Conservation (phyloP, 2,113 vertebrate genomes). For the Xiphias gladius region DNA sequence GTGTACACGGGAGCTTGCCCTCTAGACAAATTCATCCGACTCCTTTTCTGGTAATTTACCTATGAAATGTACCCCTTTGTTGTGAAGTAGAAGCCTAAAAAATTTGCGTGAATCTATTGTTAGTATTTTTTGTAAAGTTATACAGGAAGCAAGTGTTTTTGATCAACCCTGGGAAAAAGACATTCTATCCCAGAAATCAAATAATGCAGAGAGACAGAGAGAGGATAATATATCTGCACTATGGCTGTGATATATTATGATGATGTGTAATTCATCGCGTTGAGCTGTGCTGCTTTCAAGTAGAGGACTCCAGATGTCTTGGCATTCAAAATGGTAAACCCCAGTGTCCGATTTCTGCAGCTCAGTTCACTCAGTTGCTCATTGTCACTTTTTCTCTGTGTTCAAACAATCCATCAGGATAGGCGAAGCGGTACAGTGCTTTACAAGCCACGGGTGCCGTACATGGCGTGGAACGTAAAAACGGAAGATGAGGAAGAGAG, state of each 20-base stretch:
- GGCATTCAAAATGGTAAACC: constrained; percentile 42
- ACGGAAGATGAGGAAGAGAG: constrained; percentile 3
- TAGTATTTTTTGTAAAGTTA: not conserved
- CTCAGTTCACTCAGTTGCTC: constrained; percentile 54
- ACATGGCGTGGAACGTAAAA: constrained; percentile 26
- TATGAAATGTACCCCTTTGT: not conserved
- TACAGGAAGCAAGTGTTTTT: constrained; percentile 19
- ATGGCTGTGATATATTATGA: constrained; percentile 52
- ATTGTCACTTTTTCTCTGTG: constrained; percentile 60
- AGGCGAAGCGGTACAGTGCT: not conserved
- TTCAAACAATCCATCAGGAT: constrained; percentile 62
- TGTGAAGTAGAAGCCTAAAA: not conserved
- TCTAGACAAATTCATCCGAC: not conserved
- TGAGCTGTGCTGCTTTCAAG: constrained; percentile 48
- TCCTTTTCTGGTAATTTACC: not conserved
- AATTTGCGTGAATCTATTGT: not conserved
- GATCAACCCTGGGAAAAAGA: constrained; percentile 40
- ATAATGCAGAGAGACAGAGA: constrained; percentile 24
- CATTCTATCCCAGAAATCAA: constrained; percentile 31
- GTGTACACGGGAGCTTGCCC: not conserved
- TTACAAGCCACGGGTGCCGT: constrained; percentile 3
- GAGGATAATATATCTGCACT: constrained; percentile 47
- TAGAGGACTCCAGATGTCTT: constrained; percentile 59
- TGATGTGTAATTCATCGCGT: constrained; percentile 27
- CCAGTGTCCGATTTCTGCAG: constrained; percentile 54